Base-by-base conservation (phyloP, 2,113 vertebrate species). In the Apodemus sylvaticus region DNA sequence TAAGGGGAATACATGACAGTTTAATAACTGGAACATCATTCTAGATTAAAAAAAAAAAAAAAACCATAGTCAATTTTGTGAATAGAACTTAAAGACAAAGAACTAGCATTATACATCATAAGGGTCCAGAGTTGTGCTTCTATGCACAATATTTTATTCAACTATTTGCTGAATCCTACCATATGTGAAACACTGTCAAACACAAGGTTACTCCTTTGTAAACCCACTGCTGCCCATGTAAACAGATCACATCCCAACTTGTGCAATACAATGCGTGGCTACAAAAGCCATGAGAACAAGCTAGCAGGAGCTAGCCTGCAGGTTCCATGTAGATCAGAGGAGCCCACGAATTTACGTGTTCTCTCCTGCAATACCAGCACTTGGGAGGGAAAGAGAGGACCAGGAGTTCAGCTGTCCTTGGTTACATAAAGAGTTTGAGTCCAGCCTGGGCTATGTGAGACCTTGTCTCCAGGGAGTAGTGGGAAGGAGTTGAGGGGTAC, bases 31-130 rank as follows among this genome's bases (percentile, higher is more conserved):
- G 22, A 14, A 64, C 1, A 78, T 39, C 55, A 79, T 76, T 79
- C 55, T 71, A 93, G 53, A 82, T 16, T n/a, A n/a, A n/a, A n/a
- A n/a, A n/a, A n/a, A n/a, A n/a, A n/a, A 93, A 90, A 95, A 95
- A 42, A 1, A 95, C 82, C 6, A 92, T 24, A 55, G 34, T 93
- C 45, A 76, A 29, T 74, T 74, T 89, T 58, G 19, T 22, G 64
- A 86, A 11, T 11, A 90, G 78, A 83, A 78, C 53, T 51, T 31
- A 73, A 55, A 89, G 34, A 16, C 79, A 83, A 48, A 60, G 71
- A 87, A 94, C 77, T 20, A 90, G 64, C 20, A 45, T 53, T 82
- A 81, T 68, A 31, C 77, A 22, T 20, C 29, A 26, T 66, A 68
- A 70, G n/a, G 19, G 9, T 45, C 87, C 78, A 92, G 78, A 16